A percentile compares a stretch with the other conserved stretches of the same genome.
Conservation (phyloP, 2,113 vertebrate species). For the Sphyrna mokarran region DNA sequence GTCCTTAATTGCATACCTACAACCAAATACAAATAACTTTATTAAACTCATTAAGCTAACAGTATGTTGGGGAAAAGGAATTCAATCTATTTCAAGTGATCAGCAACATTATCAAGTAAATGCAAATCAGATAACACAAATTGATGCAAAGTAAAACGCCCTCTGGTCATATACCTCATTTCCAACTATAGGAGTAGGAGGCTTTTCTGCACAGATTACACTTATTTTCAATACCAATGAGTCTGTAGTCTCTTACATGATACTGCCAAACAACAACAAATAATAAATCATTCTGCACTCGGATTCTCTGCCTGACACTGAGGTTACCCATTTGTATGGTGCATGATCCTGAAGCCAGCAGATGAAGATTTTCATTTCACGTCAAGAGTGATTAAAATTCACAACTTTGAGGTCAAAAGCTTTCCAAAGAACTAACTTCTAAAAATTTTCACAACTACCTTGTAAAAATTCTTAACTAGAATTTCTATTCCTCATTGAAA, state of each 20-base stretch:
- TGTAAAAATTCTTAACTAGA: neutral
- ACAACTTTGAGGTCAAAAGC: neutral
- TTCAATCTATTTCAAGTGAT: neutral
- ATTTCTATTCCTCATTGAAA: neutral
- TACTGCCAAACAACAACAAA: neutral
- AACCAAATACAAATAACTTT: neutral
- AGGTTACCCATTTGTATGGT: neutral
- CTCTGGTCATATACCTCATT: neutral
- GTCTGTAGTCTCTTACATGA: neutral
- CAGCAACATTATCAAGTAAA: neutral
- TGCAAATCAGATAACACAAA: neutral
- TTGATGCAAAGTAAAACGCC: neutral
- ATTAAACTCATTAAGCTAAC: neutral
- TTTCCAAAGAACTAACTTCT: neutral
- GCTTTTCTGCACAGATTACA: neutral
- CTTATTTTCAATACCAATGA: neutral
- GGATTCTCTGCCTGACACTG: neutral
- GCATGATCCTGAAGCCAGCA: neutral
- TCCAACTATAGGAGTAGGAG: neutral
- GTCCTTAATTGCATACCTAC: conserved; percentile 92
- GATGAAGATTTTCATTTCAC: neutral
- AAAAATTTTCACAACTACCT: neutral
- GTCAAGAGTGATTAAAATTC: neutral
- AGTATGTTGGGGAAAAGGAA: neutral
- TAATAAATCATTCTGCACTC: neutral